These are phyloP conservation scores for Clanis bilineata DNA, from an alignment of 2,888 invertebrate species.

Conservation along the genomic window DNA sequence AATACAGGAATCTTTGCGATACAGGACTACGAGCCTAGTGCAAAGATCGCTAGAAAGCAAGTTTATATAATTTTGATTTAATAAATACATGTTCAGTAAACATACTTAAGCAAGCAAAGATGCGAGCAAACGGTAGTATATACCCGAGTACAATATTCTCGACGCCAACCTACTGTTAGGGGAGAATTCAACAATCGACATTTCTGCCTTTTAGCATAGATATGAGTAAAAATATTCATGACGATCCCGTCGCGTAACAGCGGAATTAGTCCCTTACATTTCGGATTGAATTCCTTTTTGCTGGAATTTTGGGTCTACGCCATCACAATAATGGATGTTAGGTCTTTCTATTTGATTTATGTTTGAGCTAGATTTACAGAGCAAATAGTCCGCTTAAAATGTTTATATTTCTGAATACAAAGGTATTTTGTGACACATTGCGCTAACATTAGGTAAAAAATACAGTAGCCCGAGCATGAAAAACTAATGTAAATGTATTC, in stretches of 20 bases:
- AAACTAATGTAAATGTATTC: no score
- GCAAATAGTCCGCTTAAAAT: not conserved
- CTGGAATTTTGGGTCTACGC: constrained; percentile 35
- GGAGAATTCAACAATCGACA: constrained; percentile 4
- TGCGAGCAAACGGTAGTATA: no score
- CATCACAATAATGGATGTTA: constrained; percentile 28
- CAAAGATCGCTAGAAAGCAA: no score
- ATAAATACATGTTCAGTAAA: no score
- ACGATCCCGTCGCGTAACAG: constrained; percentile 18
- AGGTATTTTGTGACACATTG: no score
- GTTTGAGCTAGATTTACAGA: not conserved
- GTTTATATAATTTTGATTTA: no score
- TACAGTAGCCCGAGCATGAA: no score
- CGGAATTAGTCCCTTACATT: constrained; percentile 32
- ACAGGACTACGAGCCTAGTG: no score
- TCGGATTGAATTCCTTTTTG: constrained; percentile 44
- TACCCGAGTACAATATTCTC: not conserved
- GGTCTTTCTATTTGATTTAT: constrained; percentile 12
- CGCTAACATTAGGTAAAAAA: no score
- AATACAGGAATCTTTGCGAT: no score
- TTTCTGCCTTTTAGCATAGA: constrained; percentile 16
- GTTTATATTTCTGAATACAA: no score
- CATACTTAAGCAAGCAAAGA: no score
- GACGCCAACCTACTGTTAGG: not conserved
- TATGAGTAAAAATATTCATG: constrained; percentile 27